Base-by-base conservation (phyloP, 2,888 invertebrate species). In the Cheilosia vulpina region DNA sequence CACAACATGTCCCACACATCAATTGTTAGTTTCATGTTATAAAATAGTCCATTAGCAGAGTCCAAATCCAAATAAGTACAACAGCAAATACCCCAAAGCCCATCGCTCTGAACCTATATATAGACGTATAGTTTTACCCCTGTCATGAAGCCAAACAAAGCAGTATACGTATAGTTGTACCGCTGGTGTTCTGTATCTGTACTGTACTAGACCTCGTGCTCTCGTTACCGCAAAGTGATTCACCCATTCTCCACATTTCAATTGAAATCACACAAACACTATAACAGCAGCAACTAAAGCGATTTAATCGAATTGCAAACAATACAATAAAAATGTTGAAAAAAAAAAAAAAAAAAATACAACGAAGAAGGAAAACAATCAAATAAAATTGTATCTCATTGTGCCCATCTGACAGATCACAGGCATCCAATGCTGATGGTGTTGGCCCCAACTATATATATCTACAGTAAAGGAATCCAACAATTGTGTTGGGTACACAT, bases 351-450 rank as follows among this genome's bases (percentile, higher is more conserved):
- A 53, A n/a, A 45, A 62, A 53, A 45, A 41, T 2, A n/a, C 13
- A 43, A 43, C n/a, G 9, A 34, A 52, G 53, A 45, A 58, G 17
- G 24, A 9, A 75, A 76, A 82, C 68, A 73, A 79, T 84, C 63
- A 73, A 83, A 79, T 66, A 75, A 80, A 84, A 79, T 79, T 84
- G 75, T 84, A 80, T 80, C 65, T 80, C 84, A 76, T 79, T 84
- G 80, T 80, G 65, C 65, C 75, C 80, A 79, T 84, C 80, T 80
- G 75, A 71, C 66, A 80, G 75, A 69, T 71, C 80, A 50, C 69
- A 80, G 65, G 31, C 73, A 72, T 60, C 68, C 68, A 11, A 66
- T 27, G 27, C 58, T 71, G 31, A 3, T 58, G 66, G 52, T 53
- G 53, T 13, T 41, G 53, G 50, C 7, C 52, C 58, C 45, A n/a